Base-by-base conservation (phyloP, 2,797 vertebrate genomes). In the Semaprochilodus insignis region DNA sequence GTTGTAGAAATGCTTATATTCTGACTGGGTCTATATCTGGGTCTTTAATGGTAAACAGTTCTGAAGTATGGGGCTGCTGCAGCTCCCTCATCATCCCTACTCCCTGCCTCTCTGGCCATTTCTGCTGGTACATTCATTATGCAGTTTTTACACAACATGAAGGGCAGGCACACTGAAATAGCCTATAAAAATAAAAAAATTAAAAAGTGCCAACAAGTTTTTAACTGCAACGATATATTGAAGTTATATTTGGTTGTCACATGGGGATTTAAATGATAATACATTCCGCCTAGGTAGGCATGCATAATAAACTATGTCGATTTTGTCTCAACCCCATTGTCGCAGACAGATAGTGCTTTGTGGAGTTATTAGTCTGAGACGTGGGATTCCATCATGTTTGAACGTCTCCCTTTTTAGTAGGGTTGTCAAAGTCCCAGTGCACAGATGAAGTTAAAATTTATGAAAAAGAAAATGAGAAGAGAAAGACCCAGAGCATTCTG, bases 291-390 rank as follows among this genome's bases (percentile, higher is more conserved):
- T 52, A 54, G 70, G 48, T 52, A 51, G 51, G 70, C 48, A 54
- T 52, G 70, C 23, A 27, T 72, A 48, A 72, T 52, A 72, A 72
- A 31, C 14, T 25, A 54, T 1, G 23, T 17, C 27, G 70, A 31
- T 25, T 51, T 31, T 31, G 48, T 72, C 70, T 72, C 27, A 54
- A 31, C 10, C 19, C 48, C 70, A 54, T 31, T 44, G 48, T 54
- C 16, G 5, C 23, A 72, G 70, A 72, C 25, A 27, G 69, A 71
- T 25, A 25, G 44, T 11, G 25, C 70, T 52, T 25, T 21, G 54
- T 54, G 70, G 48, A 72, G 48, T 72, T 74, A 55, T 74, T 74
- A 74, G 54, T 36, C 17, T 55, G 54, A 74, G 72, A 36, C 17
- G 19, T 34, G 54, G 31, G 17, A 54, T 27, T 25, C 52, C 27